phyloP scores from a whole-genome alignment of 30 jellyfish, hydroid and myxozoan species.

The Hydractinia echinata region DNA sequence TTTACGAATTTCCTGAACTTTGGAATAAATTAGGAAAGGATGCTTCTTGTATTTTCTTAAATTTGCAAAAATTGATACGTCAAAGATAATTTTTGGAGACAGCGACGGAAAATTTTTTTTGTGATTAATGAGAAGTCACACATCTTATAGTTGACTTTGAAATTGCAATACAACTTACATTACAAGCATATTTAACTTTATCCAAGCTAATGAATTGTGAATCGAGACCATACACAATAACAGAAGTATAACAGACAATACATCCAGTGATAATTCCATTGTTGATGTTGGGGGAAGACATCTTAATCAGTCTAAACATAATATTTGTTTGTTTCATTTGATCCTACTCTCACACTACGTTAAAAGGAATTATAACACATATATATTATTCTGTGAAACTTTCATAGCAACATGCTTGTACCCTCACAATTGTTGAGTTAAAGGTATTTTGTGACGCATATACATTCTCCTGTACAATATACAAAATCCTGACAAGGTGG shows the following conservation, averaged over 20 bases:
- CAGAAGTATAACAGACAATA: conserved; percentile 61
- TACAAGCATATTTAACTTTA: conserved; percentile 45
- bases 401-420: no score
- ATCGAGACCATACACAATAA: conserved; percentile 59
- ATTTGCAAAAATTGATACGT: neutral
- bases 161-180: conserved; percentile 25
- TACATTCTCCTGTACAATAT: no score
- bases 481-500: no score
- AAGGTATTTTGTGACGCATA: no score
- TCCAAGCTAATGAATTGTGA: conserved; percentile 33
- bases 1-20: no score
- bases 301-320: conserved; percentile 53
- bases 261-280: conserved; percentile 66
- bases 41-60: neutral
- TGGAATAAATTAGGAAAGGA: no score
- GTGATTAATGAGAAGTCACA: neutral
- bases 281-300: conserved; percentile 82
- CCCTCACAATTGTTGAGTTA: no score
- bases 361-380: no score
- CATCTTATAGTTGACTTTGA: neutral
- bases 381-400: no score
- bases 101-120: neutral
- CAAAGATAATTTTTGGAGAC: neutral
- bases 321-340: neutral
- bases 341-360: neutral